These are phyloP conservation scores for Clepsis dumicolana DNA, from an alignment of 2,888 invertebrate genomes.

Conservation along the genomic window DNA sequence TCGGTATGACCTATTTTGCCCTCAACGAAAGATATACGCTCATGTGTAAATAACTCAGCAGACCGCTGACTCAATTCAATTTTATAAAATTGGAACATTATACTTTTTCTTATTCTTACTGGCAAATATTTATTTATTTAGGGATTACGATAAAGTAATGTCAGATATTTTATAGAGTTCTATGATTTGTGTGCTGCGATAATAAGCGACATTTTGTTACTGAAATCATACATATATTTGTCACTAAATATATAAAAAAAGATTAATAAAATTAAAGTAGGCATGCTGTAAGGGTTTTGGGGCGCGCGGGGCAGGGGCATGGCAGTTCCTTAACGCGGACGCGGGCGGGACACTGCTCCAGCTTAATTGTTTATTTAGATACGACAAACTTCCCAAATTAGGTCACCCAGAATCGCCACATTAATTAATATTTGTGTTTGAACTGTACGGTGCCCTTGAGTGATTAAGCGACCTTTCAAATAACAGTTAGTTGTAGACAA, in stretches of 20 bases:
- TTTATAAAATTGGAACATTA: slow-evolving; percentile 10
- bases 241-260: background rate
- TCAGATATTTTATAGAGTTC: too few species aligned
- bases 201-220: too few species aligned
- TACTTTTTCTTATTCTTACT: too few species aligned
- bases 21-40: slow-evolving; percentile 14
- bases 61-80: background rate
- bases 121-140: too few species aligned
- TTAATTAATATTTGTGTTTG: slow-evolving; percentile 85
- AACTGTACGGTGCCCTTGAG: slow-evolving; percentile 80
- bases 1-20: slow-evolving; percentile 27
- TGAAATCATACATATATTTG: background rate
- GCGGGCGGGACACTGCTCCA: slow-evolving; percentile 62
- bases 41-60: slow-evolving; percentile 19
- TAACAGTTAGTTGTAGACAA: slow-evolving; percentile 75
- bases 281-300: slow-evolving; percentile 19
- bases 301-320: background rate
- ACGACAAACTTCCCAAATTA: slow-evolving; percentile 80
- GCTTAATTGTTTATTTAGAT: slow-evolving; percentile 83
- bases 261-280: background rate
- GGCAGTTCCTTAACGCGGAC: slow-evolving; percentile 41
- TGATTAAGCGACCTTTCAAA: slow-evolving; percentile 81
- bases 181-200: too few species aligned
- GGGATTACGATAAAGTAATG: background rate
- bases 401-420: slow-evolving; percentile 78